These are phyloP conservation scores for Metaphire vulgaris DNA, from an alignment of 1,140 invertebrate species.

Conservation along the genomic window DNA sequence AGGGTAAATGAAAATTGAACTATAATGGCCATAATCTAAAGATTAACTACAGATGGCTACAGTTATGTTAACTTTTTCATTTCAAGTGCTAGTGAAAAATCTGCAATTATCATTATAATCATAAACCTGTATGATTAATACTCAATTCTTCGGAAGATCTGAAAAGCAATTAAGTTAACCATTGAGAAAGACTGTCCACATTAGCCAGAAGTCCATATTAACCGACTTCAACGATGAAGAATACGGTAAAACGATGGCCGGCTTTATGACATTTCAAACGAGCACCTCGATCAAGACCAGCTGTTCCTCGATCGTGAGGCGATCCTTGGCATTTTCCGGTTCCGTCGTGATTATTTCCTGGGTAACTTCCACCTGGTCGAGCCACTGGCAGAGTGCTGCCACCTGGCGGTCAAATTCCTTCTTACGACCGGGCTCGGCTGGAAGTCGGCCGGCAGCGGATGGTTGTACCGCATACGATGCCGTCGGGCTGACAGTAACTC, in stretches of 20 bases:
- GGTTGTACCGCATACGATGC: too few species aligned
- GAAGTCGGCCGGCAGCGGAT: neutral
- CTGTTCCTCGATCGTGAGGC: conserved; percentile 60
- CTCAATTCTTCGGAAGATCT: too few species aligned
- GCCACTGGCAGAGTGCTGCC: conserved; percentile 57
- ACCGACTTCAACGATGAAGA: neutral
- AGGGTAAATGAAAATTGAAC: too few species aligned
- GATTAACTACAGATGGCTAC: neutral
- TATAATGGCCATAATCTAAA: neutral
- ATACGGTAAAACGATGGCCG: neutral
- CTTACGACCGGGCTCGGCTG: conserved; percentile 1
- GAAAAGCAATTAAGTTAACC: too few species aligned
- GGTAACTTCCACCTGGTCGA: conserved; percentile 57
- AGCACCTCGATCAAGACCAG: conserved; percentile 56
- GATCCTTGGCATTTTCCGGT: conserved; percentile 52
- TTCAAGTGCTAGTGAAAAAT: neutral
- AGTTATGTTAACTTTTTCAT: neutral
- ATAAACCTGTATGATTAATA: neutral
- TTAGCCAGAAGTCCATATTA: neutral
- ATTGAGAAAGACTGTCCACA: too few species aligned
- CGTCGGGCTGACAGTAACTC: neutral
- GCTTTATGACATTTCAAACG: too few species aligned
- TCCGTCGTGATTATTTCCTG: conserved; percentile 54
- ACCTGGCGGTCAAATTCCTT: conserved; percentile 58
- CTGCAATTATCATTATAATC: neutral